phyloP scores from a whole-genome alignment of 2,888 invertebrate species.

The Rhagium mordax region DNA sequence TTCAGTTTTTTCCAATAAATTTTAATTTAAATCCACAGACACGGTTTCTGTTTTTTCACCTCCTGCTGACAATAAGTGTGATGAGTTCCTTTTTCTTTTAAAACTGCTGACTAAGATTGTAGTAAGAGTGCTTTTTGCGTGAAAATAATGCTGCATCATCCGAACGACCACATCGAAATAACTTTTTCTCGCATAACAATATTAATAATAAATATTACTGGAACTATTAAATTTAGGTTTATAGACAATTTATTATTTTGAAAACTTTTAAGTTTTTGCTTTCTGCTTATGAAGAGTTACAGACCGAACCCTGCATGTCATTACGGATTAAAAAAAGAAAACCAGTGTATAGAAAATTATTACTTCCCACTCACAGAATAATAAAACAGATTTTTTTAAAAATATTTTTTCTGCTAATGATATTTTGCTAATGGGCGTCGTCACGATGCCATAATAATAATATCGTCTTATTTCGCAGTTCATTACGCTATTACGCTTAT shows the following conservation, averaged over 20 bases:
- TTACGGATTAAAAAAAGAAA: too few species aligned
- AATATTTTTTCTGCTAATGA: too few species aligned
- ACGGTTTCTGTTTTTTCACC: constrained; percentile 5
- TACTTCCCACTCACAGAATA: too few species aligned
- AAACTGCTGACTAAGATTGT: constrained; percentile 26
- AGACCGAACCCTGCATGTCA: too few species aligned
- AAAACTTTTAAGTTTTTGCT: neutral
- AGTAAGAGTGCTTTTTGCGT: constrained; percentile 3
- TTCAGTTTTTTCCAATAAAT: neutral
- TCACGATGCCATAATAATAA: too few species aligned
- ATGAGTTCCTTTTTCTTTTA: constrained; percentile 10
- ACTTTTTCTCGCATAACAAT: neutral
- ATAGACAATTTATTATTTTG: neutral
- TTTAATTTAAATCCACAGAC: neutral
- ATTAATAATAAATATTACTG: neutral
- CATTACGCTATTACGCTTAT: too few species aligned
- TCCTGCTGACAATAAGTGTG: neutral
- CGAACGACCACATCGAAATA: neutral
- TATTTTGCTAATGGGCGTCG: too few species aligned
- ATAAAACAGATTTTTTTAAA: too few species aligned
- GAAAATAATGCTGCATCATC: constrained; percentile 4
- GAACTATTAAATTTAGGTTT: neutral
- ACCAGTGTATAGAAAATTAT: too few species aligned
- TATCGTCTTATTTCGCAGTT: too few species aligned
- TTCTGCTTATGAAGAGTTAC: too few species aligned